Evolutionary conservation across 2,113 vertebrate genomes (phyloP).

Genomic region (Scalopus aquaticus): DNA sequence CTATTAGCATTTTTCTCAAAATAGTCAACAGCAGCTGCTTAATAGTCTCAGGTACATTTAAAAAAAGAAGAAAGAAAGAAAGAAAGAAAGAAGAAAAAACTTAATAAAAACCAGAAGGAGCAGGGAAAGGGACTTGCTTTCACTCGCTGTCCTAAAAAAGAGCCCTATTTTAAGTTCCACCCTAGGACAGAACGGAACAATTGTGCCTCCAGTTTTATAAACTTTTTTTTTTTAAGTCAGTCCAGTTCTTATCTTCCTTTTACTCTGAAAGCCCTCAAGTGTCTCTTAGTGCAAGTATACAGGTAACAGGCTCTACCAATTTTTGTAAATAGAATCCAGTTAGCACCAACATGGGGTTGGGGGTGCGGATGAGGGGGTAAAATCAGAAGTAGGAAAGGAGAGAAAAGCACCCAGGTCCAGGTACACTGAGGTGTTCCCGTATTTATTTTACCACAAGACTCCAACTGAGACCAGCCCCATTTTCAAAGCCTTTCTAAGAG

Average conservation of each 20-base stretch:
- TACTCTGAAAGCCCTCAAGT: constrained; percentile 46
- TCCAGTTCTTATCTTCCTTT: not conserved
- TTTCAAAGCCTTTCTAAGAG: not conserved
- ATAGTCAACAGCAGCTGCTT: constrained; percentile 18
- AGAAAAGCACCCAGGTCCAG: constrained; percentile 50
- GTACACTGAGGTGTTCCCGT: not conserved
- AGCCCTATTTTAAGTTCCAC: not conserved
- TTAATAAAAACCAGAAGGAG: not conserved
- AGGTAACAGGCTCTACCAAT: constrained; percentile 42
- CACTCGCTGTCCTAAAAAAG: not conserved
- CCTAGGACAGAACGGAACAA: not conserved
- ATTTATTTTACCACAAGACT: no score
- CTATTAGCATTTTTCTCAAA: constrained; percentile 53
- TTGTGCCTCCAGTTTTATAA: constrained; percentile 53
- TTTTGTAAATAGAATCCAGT: constrained; percentile 34
- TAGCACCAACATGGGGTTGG: constrained; percentile 26
- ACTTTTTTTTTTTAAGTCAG: not conserved
- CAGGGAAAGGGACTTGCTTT: fast-evolving
- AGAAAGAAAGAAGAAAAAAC: not conserved
- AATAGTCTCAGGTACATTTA: constrained; percentile 22
- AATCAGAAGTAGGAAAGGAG: not conserved
- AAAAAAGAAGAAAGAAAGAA: not conserved
- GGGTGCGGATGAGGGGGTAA: no score
- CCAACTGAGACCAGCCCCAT: constrained; percentile 1
- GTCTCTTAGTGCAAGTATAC: constrained; percentile 38